Evolutionary conservation across 2,888 invertebrate species (phyloP).

Genomic region (Ectobius pallidus): DNA sequence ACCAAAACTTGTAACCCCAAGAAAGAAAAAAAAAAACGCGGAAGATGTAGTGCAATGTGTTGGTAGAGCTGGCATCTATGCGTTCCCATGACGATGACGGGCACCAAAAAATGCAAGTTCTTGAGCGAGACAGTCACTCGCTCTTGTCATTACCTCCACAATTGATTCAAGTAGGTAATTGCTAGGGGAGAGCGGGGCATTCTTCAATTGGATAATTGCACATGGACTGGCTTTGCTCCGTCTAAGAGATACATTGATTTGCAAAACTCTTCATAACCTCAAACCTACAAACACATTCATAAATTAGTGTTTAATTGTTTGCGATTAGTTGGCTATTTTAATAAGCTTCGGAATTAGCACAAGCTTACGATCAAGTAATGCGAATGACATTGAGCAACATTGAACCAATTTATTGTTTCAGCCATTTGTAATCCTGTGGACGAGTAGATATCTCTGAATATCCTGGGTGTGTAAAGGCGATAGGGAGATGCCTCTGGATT

Average conservation of each 20-base stretch:
- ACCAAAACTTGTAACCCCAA: too few relatives aligned
- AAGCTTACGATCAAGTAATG: too few relatives aligned
- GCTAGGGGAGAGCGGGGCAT: background rate
- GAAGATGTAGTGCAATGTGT: too few relatives aligned
- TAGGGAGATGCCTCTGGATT: too few relatives aligned
- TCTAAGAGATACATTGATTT: background rate
- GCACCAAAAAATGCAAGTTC: background rate
- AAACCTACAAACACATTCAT: background rate
- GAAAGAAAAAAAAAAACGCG: too few relatives aligned
- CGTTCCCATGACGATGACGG: background rate
- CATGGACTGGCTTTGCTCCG: background rate
- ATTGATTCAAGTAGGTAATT: slow-evolving; percentile 27
- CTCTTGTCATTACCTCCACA: background rate
- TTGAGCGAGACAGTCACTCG: background rate
- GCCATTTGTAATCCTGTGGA: too few relatives aligned
- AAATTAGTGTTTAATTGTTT: background rate
- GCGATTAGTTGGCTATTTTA: background rate
- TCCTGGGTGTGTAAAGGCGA: too few relatives aligned
- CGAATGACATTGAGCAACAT: too few relatives aligned
- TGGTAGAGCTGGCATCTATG: too few relatives aligned
- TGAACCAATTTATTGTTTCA: too few relatives aligned
- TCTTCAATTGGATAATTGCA: slow-evolving; percentile 23
- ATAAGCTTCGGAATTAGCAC: too few relatives aligned
- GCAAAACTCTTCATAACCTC: background rate
- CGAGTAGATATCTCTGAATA: too few relatives aligned